Percentiles rank a stretch among this genome's conserved stretches.
phyloP scores from a whole-genome alignment of 2,797 vertebrate species.

The Erethizon dorsatum region DNA sequence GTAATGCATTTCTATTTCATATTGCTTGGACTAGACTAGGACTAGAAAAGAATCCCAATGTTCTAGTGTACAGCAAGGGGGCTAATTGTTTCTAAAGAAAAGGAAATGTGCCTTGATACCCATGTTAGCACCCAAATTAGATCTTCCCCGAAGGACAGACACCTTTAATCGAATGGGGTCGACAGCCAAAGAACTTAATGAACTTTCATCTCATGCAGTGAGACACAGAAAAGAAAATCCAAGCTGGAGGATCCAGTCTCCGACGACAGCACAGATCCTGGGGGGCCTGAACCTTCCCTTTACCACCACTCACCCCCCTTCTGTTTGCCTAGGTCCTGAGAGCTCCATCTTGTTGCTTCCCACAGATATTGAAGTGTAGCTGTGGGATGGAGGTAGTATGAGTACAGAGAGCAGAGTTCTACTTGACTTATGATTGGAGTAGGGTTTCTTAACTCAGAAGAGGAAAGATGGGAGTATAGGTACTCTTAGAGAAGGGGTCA shows the following conservation, averaged over 20 bases:
- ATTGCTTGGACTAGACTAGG: neutral
- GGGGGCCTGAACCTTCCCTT: neutral
- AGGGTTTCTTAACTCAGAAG: neutral
- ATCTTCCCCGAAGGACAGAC: neutral
- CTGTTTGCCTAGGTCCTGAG: neutral
- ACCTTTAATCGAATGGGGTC: conserved; percentile 15
- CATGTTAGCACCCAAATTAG: neutral
- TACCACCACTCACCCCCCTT: neutral
- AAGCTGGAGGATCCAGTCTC: neutral
- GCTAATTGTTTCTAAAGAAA: neutral
- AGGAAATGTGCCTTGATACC: neutral
- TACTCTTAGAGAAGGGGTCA: neutral
- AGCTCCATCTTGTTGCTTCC: neutral
- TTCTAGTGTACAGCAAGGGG: neutral
- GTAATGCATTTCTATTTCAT: conserved; percentile 11
- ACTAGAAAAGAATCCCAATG: neutral
- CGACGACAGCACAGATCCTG: neutral
- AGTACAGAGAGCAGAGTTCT: neutral
- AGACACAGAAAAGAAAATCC: conserved; percentile 13
- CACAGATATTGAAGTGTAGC: neutral
- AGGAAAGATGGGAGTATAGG: neutral
- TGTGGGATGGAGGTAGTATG: rapidly evolving
- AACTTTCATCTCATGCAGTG: neutral
- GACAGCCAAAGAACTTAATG: neutral
- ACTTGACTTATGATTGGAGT: neutral